Base-by-base conservation (phyloP, 53 echinoderm and acorn worm genomes). In the Echinarachnius parma region DNA sequence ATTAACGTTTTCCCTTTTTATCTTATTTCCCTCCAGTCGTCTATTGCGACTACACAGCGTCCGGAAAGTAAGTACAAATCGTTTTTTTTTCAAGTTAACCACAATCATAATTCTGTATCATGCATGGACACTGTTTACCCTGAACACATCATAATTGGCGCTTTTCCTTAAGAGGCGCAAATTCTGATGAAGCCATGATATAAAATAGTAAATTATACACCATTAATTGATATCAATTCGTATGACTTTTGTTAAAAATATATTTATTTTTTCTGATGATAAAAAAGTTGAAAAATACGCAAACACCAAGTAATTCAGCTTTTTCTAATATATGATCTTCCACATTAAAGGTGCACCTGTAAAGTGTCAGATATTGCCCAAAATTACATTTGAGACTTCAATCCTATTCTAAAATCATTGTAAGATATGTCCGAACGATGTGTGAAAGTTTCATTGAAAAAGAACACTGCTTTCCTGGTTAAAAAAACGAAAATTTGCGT, bases 1-100 rank as follows among this genome's bases (percentile, higher is more conserved):
- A 61, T 49, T 49, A 63, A 63, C 22, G 14, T n/a, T 69, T 35
- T 39, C 30, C 48, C 68, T 75, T 66, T 61, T 64, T 36, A n/a
- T 80, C 30, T 32, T 24, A 79, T 71, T 31, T 39, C 15, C 47
- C 61, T 57, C 10, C 81, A 92, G 92, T 92, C 50, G 44, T 87
- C 46, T 92, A 92, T 53, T 92, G 92, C 46, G 92, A 92, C 71
- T 92, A 87, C 78, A 92, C 92, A 28, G 92, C 92, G 30, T 92
- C 92, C 45, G 92, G 87, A 54, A 87, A 87, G 92, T 92, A 71
- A 83, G 92, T 66, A 0, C 22, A n/a, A 24, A 46, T 44, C 13
- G 7, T 39, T 9, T 39, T 39, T 39, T 39, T 7, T 7, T 39
- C 42, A 39, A 9, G 7, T 13, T 39, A 7, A 13, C 7, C 42